Evolutionary conservation across 2,113 vertebrate genomes (phyloP), one percentile per base, ranked within the genome.

Genomic region (Alectura lathami): DNA sequence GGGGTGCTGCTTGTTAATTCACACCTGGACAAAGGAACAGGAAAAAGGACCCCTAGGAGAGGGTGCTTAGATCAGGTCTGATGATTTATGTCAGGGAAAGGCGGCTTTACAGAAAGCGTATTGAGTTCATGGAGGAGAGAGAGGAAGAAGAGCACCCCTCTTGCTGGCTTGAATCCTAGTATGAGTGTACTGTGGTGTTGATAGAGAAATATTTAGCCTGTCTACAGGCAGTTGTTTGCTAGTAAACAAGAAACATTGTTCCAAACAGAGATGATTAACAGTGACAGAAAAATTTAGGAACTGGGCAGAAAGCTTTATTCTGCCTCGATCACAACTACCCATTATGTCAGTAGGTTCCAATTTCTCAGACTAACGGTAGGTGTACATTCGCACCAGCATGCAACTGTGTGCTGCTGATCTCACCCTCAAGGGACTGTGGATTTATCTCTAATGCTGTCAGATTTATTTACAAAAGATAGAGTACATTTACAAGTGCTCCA

Each of bases 161-260:
- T 82, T 0, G 0, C 54, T 74, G 64, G 38, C 59, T 47, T 86
- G 63, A 60, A 48, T 84, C 48, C 88, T 51, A 26, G 3, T 47
- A 43, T 7, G 59, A 88, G 13, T 29, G 43, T 48, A 8, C 60
- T 36, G 36, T 42, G 67, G 36, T 4, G 2, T 24, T 50, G 57
- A 86, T 53, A 82, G 42, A 85, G 74, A 95, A 96, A 89, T 83
- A 83, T 77, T 79, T 47, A 86, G 59, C 54, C 62, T 70, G n/a
- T 90, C 91, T 96, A 23, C 57, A 74, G 89, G 85, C 82, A 80
- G 85, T 79, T 87, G 83, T 92, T 89, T 95, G 69, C 79, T 87
- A 75, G 87, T 79, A 95, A 96, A 94, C 91, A 91, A 82, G 57
- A 91, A 97, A 74, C 74, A 79, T 36, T 94, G 68, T 34, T 96